Evolutionary conservation across 1,140 invertebrate genomes (phyloP).

Genomic region (Apis dorsata): DNA sequence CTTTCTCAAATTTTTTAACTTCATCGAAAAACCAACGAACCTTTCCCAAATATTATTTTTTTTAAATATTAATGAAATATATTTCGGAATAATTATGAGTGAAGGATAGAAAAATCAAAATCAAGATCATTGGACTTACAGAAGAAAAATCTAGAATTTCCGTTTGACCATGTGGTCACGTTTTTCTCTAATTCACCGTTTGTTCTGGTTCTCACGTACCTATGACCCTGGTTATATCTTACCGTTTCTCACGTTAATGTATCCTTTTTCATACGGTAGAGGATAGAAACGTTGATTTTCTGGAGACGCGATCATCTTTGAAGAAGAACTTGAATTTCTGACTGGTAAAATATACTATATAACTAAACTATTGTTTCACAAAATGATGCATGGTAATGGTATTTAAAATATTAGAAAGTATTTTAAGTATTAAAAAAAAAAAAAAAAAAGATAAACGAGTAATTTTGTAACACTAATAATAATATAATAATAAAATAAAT

Average conservation of each 20-base stretch:
- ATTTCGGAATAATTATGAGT: background rate
- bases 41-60: too few species aligned
- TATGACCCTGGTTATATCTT: slow-evolving; percentile 66
- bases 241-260: slow-evolving; percentile 75
- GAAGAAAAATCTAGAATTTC: background rate
- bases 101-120: background rate
- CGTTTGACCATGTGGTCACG: slow-evolving; percentile 71
- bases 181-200: slow-evolving; percentile 56
- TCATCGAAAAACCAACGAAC: too few species aligned
- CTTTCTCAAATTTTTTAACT: background rate
- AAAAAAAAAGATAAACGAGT: background rate
- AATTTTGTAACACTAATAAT: background rate
- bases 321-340: background rate
- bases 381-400: too few species aligned
- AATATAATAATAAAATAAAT: too few species aligned
- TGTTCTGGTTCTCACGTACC: slow-evolving; percentile 77
- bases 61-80: background rate
- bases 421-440: background rate
- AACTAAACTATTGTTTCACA: background rate
- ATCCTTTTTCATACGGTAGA: slow-evolving; percentile 24
- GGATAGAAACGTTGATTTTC: slow-evolving; percentile 64
- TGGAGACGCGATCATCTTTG: slow-evolving; percentile 56
- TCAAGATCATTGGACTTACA: background rate
- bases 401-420: background rate
- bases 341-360: background rate